Evolutionary conservation across 2,113 vertebrate genomes (phyloP).

Genomic region (Lasiurus borealis): DNA sequence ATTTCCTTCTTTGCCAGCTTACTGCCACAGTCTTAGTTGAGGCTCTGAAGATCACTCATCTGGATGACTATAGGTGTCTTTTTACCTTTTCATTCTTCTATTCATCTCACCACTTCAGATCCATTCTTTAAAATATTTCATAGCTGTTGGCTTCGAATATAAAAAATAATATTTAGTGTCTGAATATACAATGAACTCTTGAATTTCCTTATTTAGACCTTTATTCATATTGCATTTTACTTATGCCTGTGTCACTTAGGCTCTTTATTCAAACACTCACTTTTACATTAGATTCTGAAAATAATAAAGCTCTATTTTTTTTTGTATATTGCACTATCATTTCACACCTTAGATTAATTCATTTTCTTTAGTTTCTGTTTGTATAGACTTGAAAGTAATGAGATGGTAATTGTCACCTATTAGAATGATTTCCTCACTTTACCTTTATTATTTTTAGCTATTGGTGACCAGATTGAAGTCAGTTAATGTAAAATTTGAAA

Average conservation of each 20-base stretch:
- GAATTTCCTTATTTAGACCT: not conserved
- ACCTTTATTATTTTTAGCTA: not conserved
- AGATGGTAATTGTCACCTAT: not conserved
- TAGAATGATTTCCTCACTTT: constrained; percentile 36
- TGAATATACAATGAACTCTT: not conserved
- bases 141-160: not conserved
- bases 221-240: not conserved
- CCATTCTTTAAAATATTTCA: not conserved
- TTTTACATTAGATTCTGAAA: not conserved
- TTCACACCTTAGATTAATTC: not conserved
- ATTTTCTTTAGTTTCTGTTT: constrained; percentile 4
- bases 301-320: constrained; percentile 5
- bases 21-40: not conserved
- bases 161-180: not conserved
- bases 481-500: constrained; percentile 17
- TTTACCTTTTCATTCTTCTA: not conserved
- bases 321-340: not conserved
- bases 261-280: not conserved
- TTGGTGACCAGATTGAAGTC: not conserved
- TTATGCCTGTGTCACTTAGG: not conserved
- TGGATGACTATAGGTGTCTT: not conserved
- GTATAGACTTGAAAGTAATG: not conserved
- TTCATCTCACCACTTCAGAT: not conserved
- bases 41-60: not conserved
- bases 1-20: not conserved